Conservation (phyloP, 2,797 vertebrate genomes). For the Caiman crocodilus region DNA sequence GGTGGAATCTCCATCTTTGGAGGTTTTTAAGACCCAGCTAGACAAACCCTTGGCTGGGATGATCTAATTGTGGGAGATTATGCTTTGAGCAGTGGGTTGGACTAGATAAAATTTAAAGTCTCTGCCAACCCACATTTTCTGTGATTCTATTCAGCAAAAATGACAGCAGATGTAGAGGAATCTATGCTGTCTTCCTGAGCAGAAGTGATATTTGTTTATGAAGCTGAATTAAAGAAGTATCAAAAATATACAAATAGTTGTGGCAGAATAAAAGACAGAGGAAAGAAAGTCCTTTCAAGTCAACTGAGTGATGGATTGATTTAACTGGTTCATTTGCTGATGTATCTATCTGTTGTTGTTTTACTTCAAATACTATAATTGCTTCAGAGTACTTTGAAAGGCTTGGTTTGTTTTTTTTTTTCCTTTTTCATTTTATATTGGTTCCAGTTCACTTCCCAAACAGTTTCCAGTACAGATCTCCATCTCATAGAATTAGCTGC, state of each 20-base stretch:
- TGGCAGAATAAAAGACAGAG: background rate
- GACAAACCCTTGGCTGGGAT: too few species aligned
- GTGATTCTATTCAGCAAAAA: background rate
- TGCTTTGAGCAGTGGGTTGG: too few species aligned
- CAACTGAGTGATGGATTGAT: background rate
- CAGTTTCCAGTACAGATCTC: background rate
- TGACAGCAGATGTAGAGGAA: background rate
- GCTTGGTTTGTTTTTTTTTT: background rate
- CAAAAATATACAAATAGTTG: background rate
- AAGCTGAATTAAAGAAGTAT: background rate
- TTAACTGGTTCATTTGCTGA: background rate
- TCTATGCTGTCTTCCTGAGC: background rate
- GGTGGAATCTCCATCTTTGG: too few species aligned
- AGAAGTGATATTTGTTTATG: fast-evolving
- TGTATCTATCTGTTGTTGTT: background rate
- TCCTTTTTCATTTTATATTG: background rate
- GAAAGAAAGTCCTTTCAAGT: background rate
- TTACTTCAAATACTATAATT: background rate
- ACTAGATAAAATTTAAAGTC: too few species aligned
- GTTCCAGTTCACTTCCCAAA: constrained; percentile 8
- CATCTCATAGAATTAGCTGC: background rate
- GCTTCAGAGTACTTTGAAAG: background rate
- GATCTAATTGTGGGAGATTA: too few species aligned
- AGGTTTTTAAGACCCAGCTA: too few species aligned
- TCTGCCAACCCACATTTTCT: too few species aligned